phyloP scores from a whole-genome alignment of 2,888 invertebrate genomes.

The Auanema freiburgensis region DNA sequence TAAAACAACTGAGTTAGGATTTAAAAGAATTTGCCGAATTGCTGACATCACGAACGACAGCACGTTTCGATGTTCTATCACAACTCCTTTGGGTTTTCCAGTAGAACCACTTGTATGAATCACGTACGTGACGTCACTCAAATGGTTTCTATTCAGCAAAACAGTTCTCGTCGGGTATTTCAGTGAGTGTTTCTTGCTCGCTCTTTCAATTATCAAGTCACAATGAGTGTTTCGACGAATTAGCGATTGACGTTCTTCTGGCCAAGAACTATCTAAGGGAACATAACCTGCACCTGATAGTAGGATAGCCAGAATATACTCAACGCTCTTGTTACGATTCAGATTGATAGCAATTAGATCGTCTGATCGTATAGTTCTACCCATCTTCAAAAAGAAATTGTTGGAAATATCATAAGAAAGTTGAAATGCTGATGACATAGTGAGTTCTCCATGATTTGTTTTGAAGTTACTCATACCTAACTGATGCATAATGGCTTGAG shows the following conservation, averaged over 20 bases:
- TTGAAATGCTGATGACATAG: not conserved
- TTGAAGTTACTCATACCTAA: not conserved
- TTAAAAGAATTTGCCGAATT: constrained; percentile 37
- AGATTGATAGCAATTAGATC: constrained; percentile 27
- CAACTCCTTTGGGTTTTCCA: constrained; percentile 57
- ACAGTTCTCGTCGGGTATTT: no score
- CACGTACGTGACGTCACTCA: constrained; percentile 40
- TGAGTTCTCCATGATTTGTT: not conserved
- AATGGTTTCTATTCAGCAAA: not conserved
- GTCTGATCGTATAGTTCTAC: constrained; percentile 20
- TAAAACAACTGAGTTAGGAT: constrained; percentile 27
- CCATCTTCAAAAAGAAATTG: not conserved
- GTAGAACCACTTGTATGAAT: constrained; percentile 61
- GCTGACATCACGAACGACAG: constrained; percentile 40
- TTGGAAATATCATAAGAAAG: not conserved
- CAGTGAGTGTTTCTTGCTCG: no score
- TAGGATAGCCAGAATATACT: constrained; percentile 31
- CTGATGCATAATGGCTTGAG: not conserved
- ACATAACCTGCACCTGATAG: constrained; percentile 37
- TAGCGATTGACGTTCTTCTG: constrained; percentile 21
- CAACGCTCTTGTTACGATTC: constrained; percentile 19
- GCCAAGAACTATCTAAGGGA: constrained; percentile 45
- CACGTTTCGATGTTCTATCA: constrained; percentile 41
- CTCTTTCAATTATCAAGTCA: not conserved
- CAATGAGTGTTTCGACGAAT: constrained; percentile 3